Conservation (phyloP, 2,113 vertebrate genomes). For the Odontophorus gujanensis region DNA sequence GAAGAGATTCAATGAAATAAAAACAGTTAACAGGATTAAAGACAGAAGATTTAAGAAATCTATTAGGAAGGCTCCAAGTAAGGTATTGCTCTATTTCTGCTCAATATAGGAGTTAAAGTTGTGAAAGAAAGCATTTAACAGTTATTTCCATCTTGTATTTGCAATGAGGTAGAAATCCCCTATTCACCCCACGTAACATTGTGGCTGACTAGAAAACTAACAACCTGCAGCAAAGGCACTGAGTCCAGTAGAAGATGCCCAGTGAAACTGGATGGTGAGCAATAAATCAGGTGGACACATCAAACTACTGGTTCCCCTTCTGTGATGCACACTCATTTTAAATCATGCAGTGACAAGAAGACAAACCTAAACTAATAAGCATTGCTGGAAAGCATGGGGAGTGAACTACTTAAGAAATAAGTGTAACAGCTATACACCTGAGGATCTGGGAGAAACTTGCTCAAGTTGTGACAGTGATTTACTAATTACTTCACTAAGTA, state of each 20-base stretch:
- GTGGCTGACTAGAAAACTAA: background rate
- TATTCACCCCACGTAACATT: background rate
- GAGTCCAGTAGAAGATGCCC: background rate
- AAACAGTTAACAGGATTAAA: background rate
- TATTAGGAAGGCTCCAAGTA: background rate
- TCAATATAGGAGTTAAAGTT: background rate
- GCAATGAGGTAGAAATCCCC: accelerated
- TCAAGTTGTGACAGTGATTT: background rate
- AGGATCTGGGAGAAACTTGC: background rate
- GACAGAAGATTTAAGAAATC: background rate
- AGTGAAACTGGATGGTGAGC: background rate
- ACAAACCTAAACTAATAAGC: background rate
- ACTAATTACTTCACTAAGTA: background rate
- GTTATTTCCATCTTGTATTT: background rate
- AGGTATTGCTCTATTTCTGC: background rate
- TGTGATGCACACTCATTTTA: background rate
- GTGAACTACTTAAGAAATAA: background rate
- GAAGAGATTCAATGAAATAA: background rate
- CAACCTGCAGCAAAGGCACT: background rate
- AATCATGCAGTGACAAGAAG: background rate
- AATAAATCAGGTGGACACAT: background rate
- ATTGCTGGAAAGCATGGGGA: background rate
- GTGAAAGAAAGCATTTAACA: background rate
- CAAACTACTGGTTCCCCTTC: background rate
- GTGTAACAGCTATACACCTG: background rate